Conservation (phyloP, 2,113 vertebrate genomes). For the Platysternon megacephalum region DNA sequence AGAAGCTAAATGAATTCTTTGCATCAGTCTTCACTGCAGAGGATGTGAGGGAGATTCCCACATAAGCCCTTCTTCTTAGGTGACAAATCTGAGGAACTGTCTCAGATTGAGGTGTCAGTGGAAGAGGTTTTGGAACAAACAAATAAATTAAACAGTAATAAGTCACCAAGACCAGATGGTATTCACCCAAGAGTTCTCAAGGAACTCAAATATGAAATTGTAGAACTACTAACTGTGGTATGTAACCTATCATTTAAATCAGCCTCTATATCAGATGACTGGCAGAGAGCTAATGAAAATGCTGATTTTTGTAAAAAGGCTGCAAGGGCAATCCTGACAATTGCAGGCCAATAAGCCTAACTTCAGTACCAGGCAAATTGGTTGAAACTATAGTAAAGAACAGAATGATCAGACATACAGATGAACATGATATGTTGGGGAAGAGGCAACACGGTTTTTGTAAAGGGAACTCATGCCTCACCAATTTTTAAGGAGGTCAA, state of each 20-base stretch:
- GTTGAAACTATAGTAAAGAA: background rate
- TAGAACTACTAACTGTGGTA: background rate
- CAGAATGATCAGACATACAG: background rate
- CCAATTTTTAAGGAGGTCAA: background rate
- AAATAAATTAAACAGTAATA: background rate
- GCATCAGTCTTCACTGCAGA: background rate
- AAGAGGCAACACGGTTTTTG: background rate
- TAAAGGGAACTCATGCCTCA: background rate
- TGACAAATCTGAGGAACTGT: background rate
- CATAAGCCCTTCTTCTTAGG: background rate
- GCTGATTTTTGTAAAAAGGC: background rate
- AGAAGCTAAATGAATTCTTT: background rate
- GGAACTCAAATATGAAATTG: background rate
- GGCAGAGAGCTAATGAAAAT: background rate
- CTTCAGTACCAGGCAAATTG: background rate
- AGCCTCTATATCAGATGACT: background rate
- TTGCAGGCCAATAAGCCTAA: background rate
- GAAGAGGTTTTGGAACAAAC: background rate
- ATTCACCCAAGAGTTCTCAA: background rate
- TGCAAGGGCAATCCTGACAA: background rate
- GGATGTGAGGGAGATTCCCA: background rate
- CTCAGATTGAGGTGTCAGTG: background rate
- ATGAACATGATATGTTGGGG: background rate
- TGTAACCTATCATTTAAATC: background rate
- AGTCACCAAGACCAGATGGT: background rate